Percentiles rank a stretch among this genome's conserved stretches.
Conservation (phyloP, 2,113 vertebrate genomes). For the Silurus asotus region DNA sequence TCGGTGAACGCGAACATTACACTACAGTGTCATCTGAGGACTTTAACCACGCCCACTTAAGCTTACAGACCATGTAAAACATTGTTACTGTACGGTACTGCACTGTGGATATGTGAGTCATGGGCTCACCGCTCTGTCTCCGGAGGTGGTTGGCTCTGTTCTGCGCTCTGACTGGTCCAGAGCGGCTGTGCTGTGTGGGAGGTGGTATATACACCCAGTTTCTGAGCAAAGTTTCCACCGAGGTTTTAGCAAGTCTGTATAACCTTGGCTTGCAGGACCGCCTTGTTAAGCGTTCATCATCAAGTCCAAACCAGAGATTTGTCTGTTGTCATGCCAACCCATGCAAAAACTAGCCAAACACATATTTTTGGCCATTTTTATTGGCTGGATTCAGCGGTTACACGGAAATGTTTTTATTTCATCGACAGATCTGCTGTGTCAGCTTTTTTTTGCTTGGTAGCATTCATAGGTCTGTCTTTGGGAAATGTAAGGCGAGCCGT, state of each 20-base stretch:
- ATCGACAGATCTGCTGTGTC: not conserved
- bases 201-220: not conserved
- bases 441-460: not conserved
- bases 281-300: conserved; percentile 10
- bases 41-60: not conserved
- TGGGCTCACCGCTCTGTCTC: conserved; percentile 9
- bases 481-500: not conserved
- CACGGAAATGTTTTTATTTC: not conserved
- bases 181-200: conserved; percentile 29
- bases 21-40: not conserved
- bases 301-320: not conserved
- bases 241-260: conserved; percentile 11
- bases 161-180: not conserved
- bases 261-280: not conserved
- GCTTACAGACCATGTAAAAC: not conserved
- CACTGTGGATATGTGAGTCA: conserved; percentile 19
- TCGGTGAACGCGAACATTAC: not conserved
- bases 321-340: conserved; percentile 8
- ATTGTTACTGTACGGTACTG: not conserved
- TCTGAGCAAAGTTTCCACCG: conserved; percentile 22
- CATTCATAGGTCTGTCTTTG: not conserved
- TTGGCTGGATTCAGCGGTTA: not conserved
- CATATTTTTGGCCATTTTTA: not conserved
- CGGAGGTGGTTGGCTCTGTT: conserved; percentile 26
- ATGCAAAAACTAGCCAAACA: not conserved